A percentile compares a stretch with the other conserved stretches of the same genome.
phyloP scores from a whole-genome alignment of 2,888 invertebrate species.

The Tachina grossa region DNA sequence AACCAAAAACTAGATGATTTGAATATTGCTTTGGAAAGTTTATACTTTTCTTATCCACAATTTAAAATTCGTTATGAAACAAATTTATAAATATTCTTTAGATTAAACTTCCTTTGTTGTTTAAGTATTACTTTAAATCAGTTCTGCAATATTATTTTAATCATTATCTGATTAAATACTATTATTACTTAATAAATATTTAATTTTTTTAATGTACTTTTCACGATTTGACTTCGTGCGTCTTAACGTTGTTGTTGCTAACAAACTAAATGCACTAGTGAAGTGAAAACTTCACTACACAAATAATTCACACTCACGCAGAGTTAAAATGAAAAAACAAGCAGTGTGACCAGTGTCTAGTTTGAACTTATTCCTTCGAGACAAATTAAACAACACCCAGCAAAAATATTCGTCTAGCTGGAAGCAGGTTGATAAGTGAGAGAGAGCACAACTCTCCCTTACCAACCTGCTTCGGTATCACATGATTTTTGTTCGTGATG shows the following conservation, averaged over 20 bases:
- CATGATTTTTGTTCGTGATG: too few species aligned
- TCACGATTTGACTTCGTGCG: conserved; percentile 73
- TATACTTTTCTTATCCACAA: conserved; percentile 24
- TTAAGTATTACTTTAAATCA: conserved; percentile 11
- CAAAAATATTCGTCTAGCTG: too few species aligned
- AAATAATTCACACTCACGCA: conserved; percentile 36
- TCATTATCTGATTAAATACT: conserved; percentile 36
- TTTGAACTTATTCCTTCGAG: too few species aligned
- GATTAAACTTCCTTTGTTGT: conserved; percentile 24
- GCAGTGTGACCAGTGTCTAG: too few species aligned
- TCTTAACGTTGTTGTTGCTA: conserved; percentile 71
- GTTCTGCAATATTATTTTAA: conserved; percentile 45
- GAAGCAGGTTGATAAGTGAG: too few species aligned
- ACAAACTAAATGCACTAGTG: conserved; percentile 75
- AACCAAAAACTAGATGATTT: conserved; percentile 54
- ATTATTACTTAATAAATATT: conserved; percentile 45
- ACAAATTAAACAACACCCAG: too few species aligned
- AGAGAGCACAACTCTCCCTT: too few species aligned
- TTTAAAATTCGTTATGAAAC: conserved; percentile 34
- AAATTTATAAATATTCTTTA: conserved; percentile 26
- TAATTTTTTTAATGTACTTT: conserved; percentile 43
- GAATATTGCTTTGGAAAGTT: conserved; percentile 55
- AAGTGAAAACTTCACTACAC: conserved; percentile 56
- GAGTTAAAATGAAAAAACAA: conserved; percentile 8
- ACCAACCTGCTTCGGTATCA: too few species aligned